Evolutionary conservation across 2,113 vertebrate genomes (phyloP).

Genomic region (Himantopus leucocephalus): DNA sequence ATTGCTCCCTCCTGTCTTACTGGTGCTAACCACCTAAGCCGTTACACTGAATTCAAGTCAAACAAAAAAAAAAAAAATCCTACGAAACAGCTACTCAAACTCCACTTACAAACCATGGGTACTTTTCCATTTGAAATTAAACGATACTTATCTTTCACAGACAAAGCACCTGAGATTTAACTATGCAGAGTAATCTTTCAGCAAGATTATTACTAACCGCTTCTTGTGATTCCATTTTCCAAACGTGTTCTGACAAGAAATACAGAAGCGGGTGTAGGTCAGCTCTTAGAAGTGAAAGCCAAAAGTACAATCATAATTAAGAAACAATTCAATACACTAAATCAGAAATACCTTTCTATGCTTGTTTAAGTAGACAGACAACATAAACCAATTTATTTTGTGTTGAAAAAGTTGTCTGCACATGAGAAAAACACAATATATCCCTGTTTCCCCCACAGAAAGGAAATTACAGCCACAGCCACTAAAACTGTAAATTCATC

Average conservation of each 20-base stretch:
- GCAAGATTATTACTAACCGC: constrained; percentile 30
- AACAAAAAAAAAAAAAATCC: background rate
- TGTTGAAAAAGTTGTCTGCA: background rate
- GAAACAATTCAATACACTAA: background rate
- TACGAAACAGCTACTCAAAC: background rate
- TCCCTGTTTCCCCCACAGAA: background rate
- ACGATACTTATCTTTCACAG: constrained; percentile 4
- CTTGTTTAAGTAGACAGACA: background rate
- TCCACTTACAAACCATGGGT: background rate
- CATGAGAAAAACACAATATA: background rate
- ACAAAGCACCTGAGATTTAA: constrained; percentile 16
- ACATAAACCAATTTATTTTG: background rate
- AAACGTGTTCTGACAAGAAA: constrained; percentile 34
- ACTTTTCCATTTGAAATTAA: constrained; percentile 11
- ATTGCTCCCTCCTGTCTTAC: background rate
- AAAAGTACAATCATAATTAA: background rate
- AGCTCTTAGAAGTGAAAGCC: background rate
- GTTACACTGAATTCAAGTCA: background rate
- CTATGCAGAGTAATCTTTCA: background rate
- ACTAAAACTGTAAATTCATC: background rate
- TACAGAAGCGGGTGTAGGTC: background rate
- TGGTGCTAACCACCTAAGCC: background rate
- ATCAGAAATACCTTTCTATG: background rate
- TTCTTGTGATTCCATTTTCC: constrained; percentile 16
- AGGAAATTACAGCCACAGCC: background rate